Evolutionary conservation across 2,113 vertebrate genomes (phyloP).

Genomic region (Ophthalmolycus amberensis): DNA sequence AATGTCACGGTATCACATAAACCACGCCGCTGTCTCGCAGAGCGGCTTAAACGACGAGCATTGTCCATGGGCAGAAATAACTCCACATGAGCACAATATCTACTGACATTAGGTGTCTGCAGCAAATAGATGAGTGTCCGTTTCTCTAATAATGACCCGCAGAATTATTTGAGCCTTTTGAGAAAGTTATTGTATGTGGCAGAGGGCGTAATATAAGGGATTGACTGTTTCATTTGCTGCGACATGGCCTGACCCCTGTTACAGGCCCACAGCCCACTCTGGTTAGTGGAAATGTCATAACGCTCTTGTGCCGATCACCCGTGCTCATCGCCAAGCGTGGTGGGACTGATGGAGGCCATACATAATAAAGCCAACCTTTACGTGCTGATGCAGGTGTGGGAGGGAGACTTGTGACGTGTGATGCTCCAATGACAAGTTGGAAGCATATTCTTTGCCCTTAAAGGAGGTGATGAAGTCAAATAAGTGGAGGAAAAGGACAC

Average conservation of each 20-base stretch:
- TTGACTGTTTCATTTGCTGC: constrained; percentile 53
- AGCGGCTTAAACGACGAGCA: constrained; percentile 36
- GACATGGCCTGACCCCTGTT: constrained; percentile 45
- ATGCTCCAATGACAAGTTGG: not conserved
- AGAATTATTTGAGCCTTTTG: constrained; percentile 45
- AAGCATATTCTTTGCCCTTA: not conserved
- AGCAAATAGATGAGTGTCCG: constrained; percentile 31
- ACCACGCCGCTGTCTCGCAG: constrained; percentile 20
- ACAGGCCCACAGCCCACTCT: constrained; percentile 32
- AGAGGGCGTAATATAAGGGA: constrained; percentile 40
- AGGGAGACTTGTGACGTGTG: not conserved
- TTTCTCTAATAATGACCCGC: constrained; percentile 48
- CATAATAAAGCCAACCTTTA: constrained; percentile 40
- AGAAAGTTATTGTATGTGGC: constrained; percentile 46
- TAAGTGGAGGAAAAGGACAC: not conserved
- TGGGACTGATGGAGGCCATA: not conserved
- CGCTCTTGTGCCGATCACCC: constrained; percentile 36
- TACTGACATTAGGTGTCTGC: constrained; percentile 60
- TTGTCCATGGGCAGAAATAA: constrained; percentile 36
- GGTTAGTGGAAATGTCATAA: constrained; percentile 68
- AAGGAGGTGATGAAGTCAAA: not conserved
- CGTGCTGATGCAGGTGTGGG: constrained; percentile 13
- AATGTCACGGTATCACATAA: constrained; percentile 67
- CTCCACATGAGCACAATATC: constrained; percentile 48
- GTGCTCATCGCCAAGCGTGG: not conserved